Evolutionary conservation across 2,113 vertebrate species (phyloP).

Genomic region (Oncorhynchus nerka): DNA sequence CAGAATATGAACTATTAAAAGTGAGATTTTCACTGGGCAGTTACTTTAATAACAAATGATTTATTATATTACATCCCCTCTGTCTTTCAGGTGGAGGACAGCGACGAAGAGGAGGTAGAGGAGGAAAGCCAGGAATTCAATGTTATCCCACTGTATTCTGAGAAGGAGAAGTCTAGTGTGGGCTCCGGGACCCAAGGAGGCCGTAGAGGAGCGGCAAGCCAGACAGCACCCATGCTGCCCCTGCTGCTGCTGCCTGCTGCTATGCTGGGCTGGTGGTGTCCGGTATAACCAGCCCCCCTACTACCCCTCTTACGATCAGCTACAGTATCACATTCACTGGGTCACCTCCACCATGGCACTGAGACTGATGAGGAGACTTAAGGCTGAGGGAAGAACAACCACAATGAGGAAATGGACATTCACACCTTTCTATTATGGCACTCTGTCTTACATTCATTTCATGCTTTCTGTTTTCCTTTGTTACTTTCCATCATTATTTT

Average conservation of each 20-base stretch:
- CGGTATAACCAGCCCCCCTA: constrained; percentile 27
- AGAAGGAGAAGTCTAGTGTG: constrained; percentile 60
- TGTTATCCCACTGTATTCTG: constrained; percentile 65
- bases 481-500: neutral
- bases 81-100: constrained; percentile 59
- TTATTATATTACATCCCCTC: constrained; percentile 4
- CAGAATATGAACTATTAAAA: neutral
- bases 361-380: constrained; percentile 10
- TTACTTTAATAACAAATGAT: neutral
- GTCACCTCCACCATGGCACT: constrained; percentile 42
- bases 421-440: constrained; percentile 2
- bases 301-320: neutral
- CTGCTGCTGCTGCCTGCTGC: constrained; percentile 53
- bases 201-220: constrained; percentile 46
- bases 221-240: constrained; percentile 34
- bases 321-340: constrained; percentile 2
- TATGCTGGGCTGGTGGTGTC: constrained; percentile 53
- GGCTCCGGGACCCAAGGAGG: constrained; percentile 58
- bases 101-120: constrained; percentile 33
- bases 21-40: neutral
- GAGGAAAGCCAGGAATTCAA: constrained; percentile 62
- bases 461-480: neutral
- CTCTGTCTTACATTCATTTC: constrained; percentile 5
- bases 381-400: constrained; percentile 22
- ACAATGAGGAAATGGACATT: constrained; percentile 38